phyloP scores from a whole-genome alignment of 2,113 vertebrate species.

The Ursus arctos region DNA sequence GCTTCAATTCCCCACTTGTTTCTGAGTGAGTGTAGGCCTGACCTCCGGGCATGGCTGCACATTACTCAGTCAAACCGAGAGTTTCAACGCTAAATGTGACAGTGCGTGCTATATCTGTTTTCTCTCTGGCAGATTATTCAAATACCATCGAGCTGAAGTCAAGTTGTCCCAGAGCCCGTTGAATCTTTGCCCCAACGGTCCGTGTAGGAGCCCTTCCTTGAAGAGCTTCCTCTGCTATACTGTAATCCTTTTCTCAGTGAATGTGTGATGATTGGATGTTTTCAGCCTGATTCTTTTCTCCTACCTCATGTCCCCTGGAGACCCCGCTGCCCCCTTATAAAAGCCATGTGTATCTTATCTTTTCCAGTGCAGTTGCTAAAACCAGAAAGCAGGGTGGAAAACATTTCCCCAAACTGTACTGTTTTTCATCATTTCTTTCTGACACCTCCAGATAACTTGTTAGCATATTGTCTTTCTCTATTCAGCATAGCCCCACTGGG shows the following conservation, averaged over 20 bases:
- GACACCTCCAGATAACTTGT: conserved; percentile 66
- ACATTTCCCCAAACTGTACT: conserved; percentile 2
- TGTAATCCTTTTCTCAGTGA: conserved; percentile 62
- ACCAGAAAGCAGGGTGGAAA: conserved; percentile 35
- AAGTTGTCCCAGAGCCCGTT: conserved; percentile 43
- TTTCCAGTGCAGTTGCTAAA: conserved; percentile 34
- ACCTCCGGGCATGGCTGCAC: conserved; percentile 1
- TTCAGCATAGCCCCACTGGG: not conserved
- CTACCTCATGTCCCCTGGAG: conserved; percentile 40
- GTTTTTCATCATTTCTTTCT: conserved; percentile 43
- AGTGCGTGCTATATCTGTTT: not conserved
- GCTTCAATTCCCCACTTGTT: conserved; percentile 68
- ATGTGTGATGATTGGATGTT: conserved; percentile 13
- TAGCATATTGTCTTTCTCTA: not conserved
- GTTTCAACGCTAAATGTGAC: conserved; percentile 30
- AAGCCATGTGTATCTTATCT: conserved; percentile 61
- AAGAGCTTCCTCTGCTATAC: conserved; percentile 23
- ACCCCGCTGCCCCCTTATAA: not conserved
- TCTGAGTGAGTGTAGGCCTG: conserved; percentile 51
- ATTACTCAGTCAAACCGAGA: conserved; percentile 60
- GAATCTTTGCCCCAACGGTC: conserved; percentile 60
- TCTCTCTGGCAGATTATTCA: conserved; percentile 46
- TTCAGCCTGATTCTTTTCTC: conserved; percentile 55
- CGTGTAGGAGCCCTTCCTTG: conserved; percentile 31
- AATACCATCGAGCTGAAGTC: conserved; percentile 69